Evolutionary conservation across 2,888 invertebrate species (phyloP).

Genomic region (Mesochorus sp.): DNA sequence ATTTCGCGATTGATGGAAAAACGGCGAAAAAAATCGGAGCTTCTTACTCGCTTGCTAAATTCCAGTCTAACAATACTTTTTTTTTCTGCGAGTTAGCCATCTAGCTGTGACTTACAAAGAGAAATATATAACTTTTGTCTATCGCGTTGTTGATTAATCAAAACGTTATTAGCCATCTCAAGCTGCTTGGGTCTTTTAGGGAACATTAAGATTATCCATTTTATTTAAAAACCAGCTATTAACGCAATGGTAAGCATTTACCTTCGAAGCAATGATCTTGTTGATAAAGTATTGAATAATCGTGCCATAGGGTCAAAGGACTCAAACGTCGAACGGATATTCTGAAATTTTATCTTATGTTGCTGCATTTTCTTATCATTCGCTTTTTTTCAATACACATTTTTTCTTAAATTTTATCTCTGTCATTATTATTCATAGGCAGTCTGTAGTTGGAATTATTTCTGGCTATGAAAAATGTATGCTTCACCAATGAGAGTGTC

Average conservation of each 20-base stretch:
- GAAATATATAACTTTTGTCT: neutral
- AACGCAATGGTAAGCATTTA: slow-evolving; percentile 43
- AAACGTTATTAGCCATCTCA: neutral
- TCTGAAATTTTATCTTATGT: too few species aligned
- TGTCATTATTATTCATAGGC: too few species aligned
- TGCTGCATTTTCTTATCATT: too few species aligned
- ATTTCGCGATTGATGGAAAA: neutral
- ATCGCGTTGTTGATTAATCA: slow-evolving; percentile 10
- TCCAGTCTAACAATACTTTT: slow-evolving; percentile 1
- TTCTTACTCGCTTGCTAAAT: slow-evolving; percentile 33
- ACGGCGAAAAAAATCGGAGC: slow-evolving; percentile 20
- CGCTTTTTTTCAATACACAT: too few species aligned
- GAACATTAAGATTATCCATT: slow-evolving; percentile 5
- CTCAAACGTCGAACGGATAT: too few species aligned
- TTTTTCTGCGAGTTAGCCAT: slow-evolving; percentile 8
- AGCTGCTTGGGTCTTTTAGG: neutral
- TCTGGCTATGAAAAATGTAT: too few species aligned
- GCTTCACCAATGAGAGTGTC: too few species aligned
- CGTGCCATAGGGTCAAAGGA: too few species aligned
- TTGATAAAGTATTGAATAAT: neutral
- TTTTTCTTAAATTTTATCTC: too few species aligned
- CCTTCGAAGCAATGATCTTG: slow-evolving; percentile 23
- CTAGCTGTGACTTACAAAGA: slow-evolving; percentile 26
- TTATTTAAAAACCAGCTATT: slow-evolving; percentile 44
- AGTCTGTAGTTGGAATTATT: too few species aligned